These are phyloP conservation scores for Polydrusus cervinus DNA, from an alignment of 2,888 invertebrate species.

Conservation along the genomic window DNA sequence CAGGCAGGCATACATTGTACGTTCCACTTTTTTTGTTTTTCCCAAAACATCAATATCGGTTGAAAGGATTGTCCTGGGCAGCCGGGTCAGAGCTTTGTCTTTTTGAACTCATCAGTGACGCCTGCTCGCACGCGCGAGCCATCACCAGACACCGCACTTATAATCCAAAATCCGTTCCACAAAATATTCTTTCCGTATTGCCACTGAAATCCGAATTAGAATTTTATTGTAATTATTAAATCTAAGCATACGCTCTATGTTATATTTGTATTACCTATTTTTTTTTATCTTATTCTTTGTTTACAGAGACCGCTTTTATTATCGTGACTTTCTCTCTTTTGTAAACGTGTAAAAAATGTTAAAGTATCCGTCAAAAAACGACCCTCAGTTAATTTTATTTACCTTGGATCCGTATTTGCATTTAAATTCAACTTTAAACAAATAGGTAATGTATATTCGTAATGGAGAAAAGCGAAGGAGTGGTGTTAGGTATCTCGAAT, in stretches of 20 bases:
- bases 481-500: not conserved
- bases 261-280: conserved; percentile 22
- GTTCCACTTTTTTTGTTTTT: too few relatives aligned
- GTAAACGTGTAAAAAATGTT: conserved; percentile 42
- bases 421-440: conserved; percentile 43
- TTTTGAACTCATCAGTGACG: too few relatives aligned
- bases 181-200: conserved; percentile 1
- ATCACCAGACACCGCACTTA: too few relatives aligned
- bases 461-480: conserved; percentile 6
- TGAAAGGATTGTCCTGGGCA: too few relatives aligned
- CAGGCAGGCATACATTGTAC: too few relatives aligned
- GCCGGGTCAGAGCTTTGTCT: too few relatives aligned
- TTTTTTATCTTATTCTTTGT: conserved; percentile 92
- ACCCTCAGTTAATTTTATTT: conserved; percentile 39
- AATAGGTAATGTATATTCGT: conserved; percentile 37
- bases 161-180: too few relatives aligned
- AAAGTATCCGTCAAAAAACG: conserved; percentile 30
- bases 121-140: too few relatives aligned
- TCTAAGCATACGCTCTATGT: conserved; percentile 1
- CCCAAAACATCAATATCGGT: too few relatives aligned
- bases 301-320: conserved; percentile 93
- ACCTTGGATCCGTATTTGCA: conserved; percentile 42
- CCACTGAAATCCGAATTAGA: not conserved
- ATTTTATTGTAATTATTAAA: conserved; percentile 30
- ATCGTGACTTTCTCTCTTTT: conserved; percentile 86